phyloP scores from a whole-genome alignment of 2,113 vertebrate species.

The Siniperca knerii region DNA sequence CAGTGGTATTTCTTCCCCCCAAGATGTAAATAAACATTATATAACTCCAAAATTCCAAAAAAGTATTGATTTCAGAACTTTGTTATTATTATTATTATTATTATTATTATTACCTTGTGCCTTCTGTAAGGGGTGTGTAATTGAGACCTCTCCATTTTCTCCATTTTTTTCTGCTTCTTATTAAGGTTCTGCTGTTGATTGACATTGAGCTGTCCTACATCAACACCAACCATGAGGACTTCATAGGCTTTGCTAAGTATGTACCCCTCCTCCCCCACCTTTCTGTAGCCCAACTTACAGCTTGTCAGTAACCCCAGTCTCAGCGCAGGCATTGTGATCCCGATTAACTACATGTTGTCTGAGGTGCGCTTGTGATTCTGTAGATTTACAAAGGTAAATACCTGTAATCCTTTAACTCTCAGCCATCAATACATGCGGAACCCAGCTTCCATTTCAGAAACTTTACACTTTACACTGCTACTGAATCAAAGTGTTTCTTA shows the following conservation, averaged over 20 bases:
- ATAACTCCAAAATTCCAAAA: neutral
- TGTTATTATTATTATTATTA: too few relatives aligned
- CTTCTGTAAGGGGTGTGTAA: conserved; percentile 27
- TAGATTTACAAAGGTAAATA: conserved; percentile 1
- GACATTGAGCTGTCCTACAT: conserved; percentile 98
- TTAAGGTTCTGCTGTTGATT: conserved; percentile 94
- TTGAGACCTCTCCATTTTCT: conserved; percentile 42
- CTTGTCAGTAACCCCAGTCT: conserved; percentile 20
- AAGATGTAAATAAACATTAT: neutral
- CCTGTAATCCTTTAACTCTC: neutral
- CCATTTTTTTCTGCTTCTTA: conserved; percentile 58
- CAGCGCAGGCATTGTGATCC: neutral
- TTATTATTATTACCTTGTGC: neutral
- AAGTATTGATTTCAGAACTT: too few relatives aligned
- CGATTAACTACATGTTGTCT: conserved; percentile 22
- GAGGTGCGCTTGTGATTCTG: conserved; percentile 21
- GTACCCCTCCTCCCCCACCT: conserved; percentile 59
- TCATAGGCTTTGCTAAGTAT: conserved; percentile 98
- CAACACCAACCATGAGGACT: conserved; percentile 99
- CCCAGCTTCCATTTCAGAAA: neutral
- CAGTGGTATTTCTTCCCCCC: neutral
- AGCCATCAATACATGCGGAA: neutral
- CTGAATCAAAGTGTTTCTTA: conserved; percentile 26
- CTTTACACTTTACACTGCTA: neutral
- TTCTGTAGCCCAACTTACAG: conserved; percentile 15